Percentiles rank a stretch among this genome's conserved stretches.
These are phyloP conservation scores for Callionymus lyra DNA, from an alignment of 2,113 vertebrate species.

Conservation along the genomic window DNA sequence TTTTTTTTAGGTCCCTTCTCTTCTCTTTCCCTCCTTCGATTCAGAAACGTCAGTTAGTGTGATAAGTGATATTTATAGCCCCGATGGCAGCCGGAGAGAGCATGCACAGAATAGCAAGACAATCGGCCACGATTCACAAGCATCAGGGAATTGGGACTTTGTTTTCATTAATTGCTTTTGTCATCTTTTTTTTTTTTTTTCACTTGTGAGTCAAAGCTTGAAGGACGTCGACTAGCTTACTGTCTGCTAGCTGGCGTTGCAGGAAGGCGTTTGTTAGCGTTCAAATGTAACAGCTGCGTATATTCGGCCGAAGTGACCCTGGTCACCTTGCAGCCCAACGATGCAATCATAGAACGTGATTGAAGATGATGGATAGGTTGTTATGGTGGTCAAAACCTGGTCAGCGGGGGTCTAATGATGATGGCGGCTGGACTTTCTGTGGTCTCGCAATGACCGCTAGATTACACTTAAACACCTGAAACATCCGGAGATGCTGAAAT, in stretches of 20 bases:
- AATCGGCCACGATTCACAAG: conserved; percentile 13
- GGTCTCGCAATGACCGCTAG: conserved; percentile 5
- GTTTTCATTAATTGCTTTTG: conserved; percentile 48
- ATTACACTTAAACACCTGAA: conserved; percentile 28
- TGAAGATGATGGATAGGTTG: conserved; percentile 35
- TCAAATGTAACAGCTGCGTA: no score
- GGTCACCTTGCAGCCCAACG: conserved; percentile 41
- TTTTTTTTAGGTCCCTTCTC: conserved; percentile 12
- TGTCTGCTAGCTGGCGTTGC: no score
- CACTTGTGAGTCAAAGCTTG: conserved; percentile 15
- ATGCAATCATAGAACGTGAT: conserved; percentile 44
- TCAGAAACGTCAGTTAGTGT: conserved; percentile 37
- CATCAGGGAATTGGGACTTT: conserved; percentile 37
- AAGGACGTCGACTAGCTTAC: conserved; percentile 26
- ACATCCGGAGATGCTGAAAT: neutral
- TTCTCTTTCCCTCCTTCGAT: conserved; percentile 7
- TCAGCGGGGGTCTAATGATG: conserved; percentile 19
- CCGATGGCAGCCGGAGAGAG: conserved; percentile 28
- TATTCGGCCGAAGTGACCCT: neutral
- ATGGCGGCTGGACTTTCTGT: conserved; percentile 20
- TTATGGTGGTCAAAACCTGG: conserved; percentile 33
- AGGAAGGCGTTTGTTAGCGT: no score
- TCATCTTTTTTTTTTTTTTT: conserved; percentile 1
- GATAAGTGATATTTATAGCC: conserved; percentile 65
- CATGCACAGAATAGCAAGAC: conserved; percentile 30